Conservation (phyloP, 2,888 invertebrate genomes). For the Caenorhabditis auriculariae region DNA sequence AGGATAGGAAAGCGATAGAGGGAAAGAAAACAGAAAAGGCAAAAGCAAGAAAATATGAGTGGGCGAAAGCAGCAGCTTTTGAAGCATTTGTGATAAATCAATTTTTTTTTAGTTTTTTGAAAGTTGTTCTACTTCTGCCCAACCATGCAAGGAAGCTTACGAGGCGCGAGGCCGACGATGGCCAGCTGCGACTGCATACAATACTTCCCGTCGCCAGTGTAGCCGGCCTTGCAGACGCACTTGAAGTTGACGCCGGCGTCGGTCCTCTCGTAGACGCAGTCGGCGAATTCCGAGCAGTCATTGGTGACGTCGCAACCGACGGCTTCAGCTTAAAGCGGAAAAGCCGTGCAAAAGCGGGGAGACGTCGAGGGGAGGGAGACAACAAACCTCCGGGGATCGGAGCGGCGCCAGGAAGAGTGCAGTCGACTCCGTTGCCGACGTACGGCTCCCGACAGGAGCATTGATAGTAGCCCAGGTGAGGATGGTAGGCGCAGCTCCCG, state of each 20-base stretch:
- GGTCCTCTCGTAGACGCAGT: slow-evolving; percentile 60
- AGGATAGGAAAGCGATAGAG: no score
- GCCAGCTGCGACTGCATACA: slow-evolving; percentile 42
- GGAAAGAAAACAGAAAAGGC: no score
- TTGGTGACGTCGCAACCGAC: slow-evolving; percentile 47
- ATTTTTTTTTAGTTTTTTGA: no score
- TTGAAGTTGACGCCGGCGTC: slow-evolving; percentile 28
- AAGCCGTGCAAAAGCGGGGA: neutral
- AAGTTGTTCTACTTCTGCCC: no score
- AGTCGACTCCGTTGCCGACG: slow-evolving; percentile 76
- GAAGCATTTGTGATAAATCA: no score
- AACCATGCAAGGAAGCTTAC: slow-evolving; percentile 1
- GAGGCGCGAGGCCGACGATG: slow-evolving; percentile 29
- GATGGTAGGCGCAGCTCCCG: slow-evolving; percentile 55
- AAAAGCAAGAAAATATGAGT: no score
- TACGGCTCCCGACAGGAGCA: slow-evolving; percentile 76
- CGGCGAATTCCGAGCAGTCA: slow-evolving; percentile 62
- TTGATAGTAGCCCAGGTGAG: slow-evolving; percentile 49
- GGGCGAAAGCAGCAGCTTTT: no score
- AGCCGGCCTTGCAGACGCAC: slow-evolving; percentile 65
- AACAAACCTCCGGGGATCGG: neutral
- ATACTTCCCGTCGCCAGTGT: slow-evolving; percentile 65
- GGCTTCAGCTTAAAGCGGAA: slow-evolving; percentile 7
- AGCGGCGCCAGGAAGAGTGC: slow-evolving; percentile 63
- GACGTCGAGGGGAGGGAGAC: neutral